phyloP scores from a whole-genome alignment of 2,797 vertebrate species.

The Schizothorax lantsangensis region DNA sequence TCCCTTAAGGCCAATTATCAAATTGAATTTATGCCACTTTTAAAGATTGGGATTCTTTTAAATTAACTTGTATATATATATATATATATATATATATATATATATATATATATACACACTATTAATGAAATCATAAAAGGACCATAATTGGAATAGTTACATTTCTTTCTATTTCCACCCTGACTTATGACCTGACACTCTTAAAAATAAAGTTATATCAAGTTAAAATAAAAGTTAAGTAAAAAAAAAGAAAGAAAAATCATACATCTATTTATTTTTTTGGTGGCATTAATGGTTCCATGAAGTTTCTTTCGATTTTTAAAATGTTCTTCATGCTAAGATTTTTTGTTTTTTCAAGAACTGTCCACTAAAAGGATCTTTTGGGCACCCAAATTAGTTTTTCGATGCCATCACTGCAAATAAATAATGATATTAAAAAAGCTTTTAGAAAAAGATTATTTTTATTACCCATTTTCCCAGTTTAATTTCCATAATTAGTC shows the following conservation, averaged over 20 bases:
- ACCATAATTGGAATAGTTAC: neutral
- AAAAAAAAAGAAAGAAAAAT: too few species aligned
- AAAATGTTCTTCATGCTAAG: too few species aligned
- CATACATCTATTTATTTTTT: too few species aligned
- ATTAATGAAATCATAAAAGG: neutral
- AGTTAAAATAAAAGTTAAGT: too few species aligned
- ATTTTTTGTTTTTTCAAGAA: too few species aligned
- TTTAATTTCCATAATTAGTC: slow-evolving; percentile 5
- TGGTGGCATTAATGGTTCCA: too few species aligned
- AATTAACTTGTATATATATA: neutral
- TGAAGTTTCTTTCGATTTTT: neutral
- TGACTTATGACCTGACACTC: neutral
- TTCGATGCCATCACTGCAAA: neutral
- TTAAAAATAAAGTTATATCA: too few species aligned
- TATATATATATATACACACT: too few species aligned
- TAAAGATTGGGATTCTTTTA: neutral
- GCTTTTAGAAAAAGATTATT: neutral
- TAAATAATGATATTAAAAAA: neutral
- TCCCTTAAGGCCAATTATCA: neutral
- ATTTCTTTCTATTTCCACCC: neutral
- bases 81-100: neutral
- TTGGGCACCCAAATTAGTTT: neutral
- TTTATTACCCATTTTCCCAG: neutral
- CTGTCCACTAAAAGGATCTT: neutral
- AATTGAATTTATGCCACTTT: neutral